These are phyloP conservation scores for Panopea generosa DNA, from an alignment of 2,888 invertebrate species.

Conservation along the genomic window DNA sequence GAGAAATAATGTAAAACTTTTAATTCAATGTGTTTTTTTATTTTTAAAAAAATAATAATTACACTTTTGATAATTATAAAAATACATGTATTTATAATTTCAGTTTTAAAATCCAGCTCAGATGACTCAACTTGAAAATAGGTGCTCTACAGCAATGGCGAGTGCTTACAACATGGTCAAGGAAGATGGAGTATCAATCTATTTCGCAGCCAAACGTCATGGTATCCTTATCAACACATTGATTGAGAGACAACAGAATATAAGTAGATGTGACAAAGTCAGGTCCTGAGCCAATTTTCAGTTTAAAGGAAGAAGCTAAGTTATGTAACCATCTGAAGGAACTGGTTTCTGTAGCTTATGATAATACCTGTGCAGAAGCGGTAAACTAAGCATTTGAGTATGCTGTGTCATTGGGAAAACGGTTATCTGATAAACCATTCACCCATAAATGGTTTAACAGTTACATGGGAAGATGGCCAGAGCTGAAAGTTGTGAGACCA, in stretches of 20 bases:
- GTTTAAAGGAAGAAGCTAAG: conserved; percentile 1
- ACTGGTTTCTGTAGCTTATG: conserved; percentile 18
- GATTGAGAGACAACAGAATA: neutral
- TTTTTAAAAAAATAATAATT: too few relatives aligned
- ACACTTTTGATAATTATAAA: too few relatives aligned
- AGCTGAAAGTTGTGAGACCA: neutral
- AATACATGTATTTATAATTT: too few relatives aligned
- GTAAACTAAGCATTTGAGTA: conserved; percentile 6
- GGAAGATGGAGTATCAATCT: neutral
- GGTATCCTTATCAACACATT: neutral
- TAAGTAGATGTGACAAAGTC: neutral
- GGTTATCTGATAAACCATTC: neutral
- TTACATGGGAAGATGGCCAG: neutral
- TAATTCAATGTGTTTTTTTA: too few relatives aligned
- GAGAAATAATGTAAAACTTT: too few relatives aligned
- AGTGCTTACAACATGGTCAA: neutral
- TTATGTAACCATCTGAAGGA: neutral
- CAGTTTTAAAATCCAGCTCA: too few relatives aligned
- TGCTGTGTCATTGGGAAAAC: neutral
- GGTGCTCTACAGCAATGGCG: too few relatives aligned
- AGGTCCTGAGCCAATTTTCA: neutral
- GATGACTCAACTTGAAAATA: too few relatives aligned
- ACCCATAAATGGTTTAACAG: neutral
- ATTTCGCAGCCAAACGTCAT: neutral
- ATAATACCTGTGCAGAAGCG: conserved; percentile 6